Conservation (phyloP, 2,888 invertebrate species). For the Carabus problematicus region DNA sequence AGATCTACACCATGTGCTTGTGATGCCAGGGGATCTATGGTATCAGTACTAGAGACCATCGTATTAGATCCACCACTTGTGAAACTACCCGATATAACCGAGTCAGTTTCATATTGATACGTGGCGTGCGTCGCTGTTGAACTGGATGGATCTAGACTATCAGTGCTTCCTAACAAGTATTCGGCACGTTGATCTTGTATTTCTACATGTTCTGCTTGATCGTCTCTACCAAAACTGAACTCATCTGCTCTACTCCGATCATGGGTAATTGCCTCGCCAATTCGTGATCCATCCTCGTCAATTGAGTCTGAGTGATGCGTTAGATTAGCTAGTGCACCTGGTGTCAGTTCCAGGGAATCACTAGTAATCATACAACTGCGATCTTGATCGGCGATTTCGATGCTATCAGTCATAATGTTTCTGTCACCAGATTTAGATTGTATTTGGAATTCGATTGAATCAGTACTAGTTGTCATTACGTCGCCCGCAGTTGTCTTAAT, state of each 20-base stretch:
- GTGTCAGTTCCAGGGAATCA: slow-evolving; percentile 61
- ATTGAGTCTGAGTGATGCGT: slow-evolving; percentile 59
- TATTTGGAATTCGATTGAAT: slow-evolving; percentile 63
- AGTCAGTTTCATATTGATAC: slow-evolving; percentile 84
- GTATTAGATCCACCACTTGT: slow-evolving; percentile 86
- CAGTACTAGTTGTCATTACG: slow-evolving; percentile 67
- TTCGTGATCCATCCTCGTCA: slow-evolving; percentile 59
- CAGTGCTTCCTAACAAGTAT: slow-evolving; percentile 71
- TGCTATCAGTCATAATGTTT: slow-evolving; percentile 65
- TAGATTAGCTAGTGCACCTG: slow-evolving; percentile 52
- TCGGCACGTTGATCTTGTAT: slow-evolving; percentile 55
- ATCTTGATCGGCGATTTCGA: slow-evolving; percentile 58
- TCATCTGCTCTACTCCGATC: slow-evolving; percentile 60
- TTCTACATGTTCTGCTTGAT: slow-evolving; percentile 47
- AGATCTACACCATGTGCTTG: slow-evolving; percentile 60
- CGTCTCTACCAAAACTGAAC: slow-evolving; percentile 58
- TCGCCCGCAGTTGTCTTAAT: slow-evolving; percentile 64
- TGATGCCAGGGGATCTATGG: slow-evolving; percentile 67
- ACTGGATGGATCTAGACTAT: slow-evolving; percentile 78
- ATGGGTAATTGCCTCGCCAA: slow-evolving; percentile 51
- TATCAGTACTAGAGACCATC: slow-evolving; percentile 80
- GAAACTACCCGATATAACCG: slow-evolving; percentile 84
- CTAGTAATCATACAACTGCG: slow-evolving; percentile 60
- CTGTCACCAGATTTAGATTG: slow-evolving; percentile 53
- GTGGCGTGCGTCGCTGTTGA: slow-evolving; percentile 84